A percentile compares a stretch with the other conserved stretches of the same genome.
These are phyloP conservation scores for Ornithorhynchus anatinus DNA, from an alignment of 2,113 vertebrate species.

Conservation along the genomic window DNA sequence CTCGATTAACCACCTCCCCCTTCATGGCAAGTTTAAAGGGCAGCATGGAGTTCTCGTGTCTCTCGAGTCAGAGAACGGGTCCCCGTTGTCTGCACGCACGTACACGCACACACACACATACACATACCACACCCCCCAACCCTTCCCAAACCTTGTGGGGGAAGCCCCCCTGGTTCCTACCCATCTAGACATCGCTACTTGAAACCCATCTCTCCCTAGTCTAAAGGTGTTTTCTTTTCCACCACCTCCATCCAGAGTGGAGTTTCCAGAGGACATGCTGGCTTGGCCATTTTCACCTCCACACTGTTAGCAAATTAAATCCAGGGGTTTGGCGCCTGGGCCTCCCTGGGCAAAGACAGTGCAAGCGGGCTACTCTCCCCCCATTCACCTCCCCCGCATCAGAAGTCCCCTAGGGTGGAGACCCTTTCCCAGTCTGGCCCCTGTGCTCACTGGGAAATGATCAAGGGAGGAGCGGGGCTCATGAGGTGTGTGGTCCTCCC, in stretches of 20 bases:
- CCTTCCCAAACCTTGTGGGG: conserved; percentile 27
- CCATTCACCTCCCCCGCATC: too few relatives aligned
- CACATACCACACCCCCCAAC: neutral
- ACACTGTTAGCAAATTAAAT: conserved; percentile 74
- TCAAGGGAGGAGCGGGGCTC: too few relatives aligned
- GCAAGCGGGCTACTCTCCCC: conserved; percentile 14
- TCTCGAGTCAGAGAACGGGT: conserved; percentile 57
- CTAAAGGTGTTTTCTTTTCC: conserved; percentile 41
- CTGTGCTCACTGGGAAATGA: too few relatives aligned
- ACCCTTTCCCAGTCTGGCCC: too few relatives aligned
- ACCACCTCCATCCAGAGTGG: conserved; percentile 61
- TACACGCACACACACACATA: conserved; percentile 20
- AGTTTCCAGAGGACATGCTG: conserved; percentile 56
- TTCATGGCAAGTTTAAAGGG: conserved; percentile 83
- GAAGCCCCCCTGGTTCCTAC: conserved; percentile 23
- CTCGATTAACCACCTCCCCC: conserved; percentile 72
- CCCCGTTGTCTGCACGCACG: conserved; percentile 32
- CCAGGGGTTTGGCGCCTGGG: conserved; percentile 50
- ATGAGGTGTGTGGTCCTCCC: too few relatives aligned
- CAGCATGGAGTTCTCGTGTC: conserved; percentile 73
- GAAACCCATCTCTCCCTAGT: conserved; percentile 35
- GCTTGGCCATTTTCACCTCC: conserved; percentile 68
- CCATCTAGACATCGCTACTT: conserved; percentile 18
- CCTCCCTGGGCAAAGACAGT: conserved; percentile 21
- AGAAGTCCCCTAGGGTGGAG: too few relatives aligned